Evolutionary conservation across 2,888 invertebrate genomes (phyloP), one percentile per base, ranked within the genome.

Genomic region (Ceramica pisi): DNA sequence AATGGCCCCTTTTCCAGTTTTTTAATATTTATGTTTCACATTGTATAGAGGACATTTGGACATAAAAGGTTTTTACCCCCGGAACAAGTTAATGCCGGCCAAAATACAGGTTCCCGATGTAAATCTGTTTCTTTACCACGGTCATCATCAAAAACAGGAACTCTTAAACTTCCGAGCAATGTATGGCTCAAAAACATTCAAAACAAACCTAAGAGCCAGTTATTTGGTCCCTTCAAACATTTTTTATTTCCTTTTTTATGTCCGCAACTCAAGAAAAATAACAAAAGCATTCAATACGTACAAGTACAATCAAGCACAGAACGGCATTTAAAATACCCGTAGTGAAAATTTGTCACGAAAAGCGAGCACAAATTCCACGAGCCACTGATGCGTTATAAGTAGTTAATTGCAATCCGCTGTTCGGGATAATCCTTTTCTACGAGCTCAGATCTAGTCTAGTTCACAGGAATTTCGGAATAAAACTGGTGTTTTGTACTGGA

Each of bases 371-470:
- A 78, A 71, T 71, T 71, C 48, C 35, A 23, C 26, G 35, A 35
- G 16, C 41, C 48, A 23, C 57, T 50, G 57, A 41, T 31, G 73
- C 74, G 67, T 59, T 44, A 44, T 79, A 76, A 62, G 67, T 44
- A 76, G 31, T 75, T 74, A 78, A 78, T 78, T 76, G 76, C 80
- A 35, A 66, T 73, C 56, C 62, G 21, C 51, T 78, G 80, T 80
- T 65, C 61, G 51, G 41, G 23, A 46, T 65, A 65, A 69, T 69
- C 75, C 57, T 57, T 57, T n/a, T 7, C 48, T 50, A 65, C 38
- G 51, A 44, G 35, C 57, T 53, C 41, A 35, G 23, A 71, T 26
- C 44, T 46, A 56, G 21, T 35, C 26, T 44, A 51, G n/a, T 61
- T 12, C 41, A 21, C 31, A 2, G 31, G 38, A 72, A 64, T 46